Conservation (phyloP, 2,797 vertebrate species). For the Notoglanidium macrostoma region DNA sequence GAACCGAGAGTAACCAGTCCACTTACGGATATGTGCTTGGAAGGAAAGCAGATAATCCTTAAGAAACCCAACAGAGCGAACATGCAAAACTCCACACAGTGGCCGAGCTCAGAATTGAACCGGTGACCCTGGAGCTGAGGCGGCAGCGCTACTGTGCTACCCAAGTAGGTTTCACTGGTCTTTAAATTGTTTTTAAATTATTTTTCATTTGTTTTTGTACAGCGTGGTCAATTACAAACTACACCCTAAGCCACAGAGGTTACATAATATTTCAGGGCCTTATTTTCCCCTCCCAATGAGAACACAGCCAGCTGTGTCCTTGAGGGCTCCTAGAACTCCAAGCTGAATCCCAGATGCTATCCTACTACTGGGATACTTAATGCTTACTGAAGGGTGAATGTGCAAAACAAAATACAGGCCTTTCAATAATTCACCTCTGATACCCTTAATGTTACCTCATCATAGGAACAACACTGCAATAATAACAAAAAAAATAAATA, state of each 20-base stretch:
- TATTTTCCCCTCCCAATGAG: neutral
- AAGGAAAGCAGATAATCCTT: neutral
- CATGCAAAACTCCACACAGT: neutral
- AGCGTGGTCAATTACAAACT: neutral
- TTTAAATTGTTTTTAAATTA: neutral
- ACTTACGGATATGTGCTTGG: neutral
- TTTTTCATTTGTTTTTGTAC: neutral
- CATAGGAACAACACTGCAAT: neutral
- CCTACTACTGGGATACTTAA: slow-evolving; percentile 5
- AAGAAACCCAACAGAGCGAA: neutral
- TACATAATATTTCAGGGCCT: slow-evolving; percentile 29
- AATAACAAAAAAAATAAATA: neutral
- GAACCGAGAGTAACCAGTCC: no score
- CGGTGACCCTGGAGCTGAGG: neutral
- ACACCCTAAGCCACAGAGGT: neutral
- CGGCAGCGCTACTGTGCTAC: neutral
- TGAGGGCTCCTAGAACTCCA: slow-evolving; percentile 17
- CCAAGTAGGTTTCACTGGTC: neutral
- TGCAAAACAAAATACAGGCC: slow-evolving; percentile 9
- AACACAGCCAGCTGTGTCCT: slow-evolving; percentile 27
- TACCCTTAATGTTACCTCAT: neutral
- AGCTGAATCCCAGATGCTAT: slow-evolving; percentile 22
- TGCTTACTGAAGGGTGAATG: slow-evolving; percentile 17
- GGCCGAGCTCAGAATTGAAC: neutral
- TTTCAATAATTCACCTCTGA: neutral